Percentiles rank a stretch among this genome's conserved stretches.
Evolutionary conservation across 2,888 invertebrate species (phyloP).

Genomic region (Disparrhopalites patrizii): DNA sequence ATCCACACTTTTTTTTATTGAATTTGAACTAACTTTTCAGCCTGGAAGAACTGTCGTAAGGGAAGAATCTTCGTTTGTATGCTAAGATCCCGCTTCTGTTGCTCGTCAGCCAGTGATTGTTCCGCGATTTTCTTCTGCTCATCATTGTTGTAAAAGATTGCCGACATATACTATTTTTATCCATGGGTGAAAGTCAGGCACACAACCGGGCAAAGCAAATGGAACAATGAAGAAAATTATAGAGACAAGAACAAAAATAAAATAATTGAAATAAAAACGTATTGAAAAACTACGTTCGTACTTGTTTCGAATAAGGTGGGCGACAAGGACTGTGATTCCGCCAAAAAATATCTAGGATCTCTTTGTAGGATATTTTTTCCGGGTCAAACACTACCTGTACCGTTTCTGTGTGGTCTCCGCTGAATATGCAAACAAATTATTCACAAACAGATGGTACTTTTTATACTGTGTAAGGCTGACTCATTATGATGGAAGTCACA

Average conservation of each 20-base stretch:
- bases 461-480: too few relatives aligned
- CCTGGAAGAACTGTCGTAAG: slow-evolving; percentile 80
- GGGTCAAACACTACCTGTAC: slow-evolving; percentile 89
- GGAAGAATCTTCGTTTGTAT: slow-evolving; percentile 73
- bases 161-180: slow-evolving; percentile 86
- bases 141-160: slow-evolving; percentile 83
- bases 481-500: too few relatives aligned
- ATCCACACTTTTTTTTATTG: too few relatives aligned
- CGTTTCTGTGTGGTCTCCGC: slow-evolving; percentile 92
- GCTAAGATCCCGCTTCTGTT: slow-evolving; percentile 54
- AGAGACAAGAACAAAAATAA: too few relatives aligned
- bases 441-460: too few relatives aligned
- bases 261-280: too few relatives aligned
- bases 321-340: slow-evolving; percentile 91
- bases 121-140: slow-evolving; percentile 76
- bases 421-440: too few relatives aligned
- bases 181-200: too few relatives aligned
- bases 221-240: too few relatives aligned
- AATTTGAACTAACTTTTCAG: slow-evolving; percentile 92
- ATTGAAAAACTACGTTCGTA: too few relatives aligned
- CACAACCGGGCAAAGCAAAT: too few relatives aligned
- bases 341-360: slow-evolving; percentile 83
- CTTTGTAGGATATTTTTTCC: slow-evolving; percentile 65
- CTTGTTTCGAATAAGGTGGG: too few relatives aligned
- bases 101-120: slow-evolving; percentile 57